Conservation (phyloP, 2,888 invertebrate genomes). For the Hirtodrosophila alboralis region DNA sequence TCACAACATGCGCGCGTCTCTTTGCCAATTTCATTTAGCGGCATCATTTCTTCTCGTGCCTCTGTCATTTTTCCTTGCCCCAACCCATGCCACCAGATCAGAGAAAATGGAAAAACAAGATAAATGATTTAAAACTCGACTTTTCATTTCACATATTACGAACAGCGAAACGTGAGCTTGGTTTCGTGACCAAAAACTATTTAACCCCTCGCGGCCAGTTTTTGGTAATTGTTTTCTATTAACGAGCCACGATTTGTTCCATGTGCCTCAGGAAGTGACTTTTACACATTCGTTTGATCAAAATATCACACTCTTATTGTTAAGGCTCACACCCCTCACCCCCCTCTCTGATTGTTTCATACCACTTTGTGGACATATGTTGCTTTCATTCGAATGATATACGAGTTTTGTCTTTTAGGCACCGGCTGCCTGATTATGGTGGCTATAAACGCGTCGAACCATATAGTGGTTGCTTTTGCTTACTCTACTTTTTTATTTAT, state of each 20-base stretch:
- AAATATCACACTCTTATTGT: constrained; percentile 53
- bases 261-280: constrained; percentile 47
- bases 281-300: constrained; percentile 59
- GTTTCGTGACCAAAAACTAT: constrained; percentile 48
- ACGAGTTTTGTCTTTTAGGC: constrained; percentile 28
- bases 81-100: constrained; percentile 12
- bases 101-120: constrained; percentile 69
- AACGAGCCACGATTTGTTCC: constrained; percentile 74
- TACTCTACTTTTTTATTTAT: constrained; percentile 15
- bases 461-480: constrained; percentile 46
- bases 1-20: constrained; percentile 64
- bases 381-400: constrained; percentile 61
- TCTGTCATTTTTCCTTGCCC: constrained; percentile 57
- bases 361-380: constrained; percentile 81
- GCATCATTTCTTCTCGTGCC: constrained; percentile 65
- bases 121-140: constrained; percentile 78
- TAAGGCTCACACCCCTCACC: constrained; percentile 11
- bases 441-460: constrained; percentile 37
- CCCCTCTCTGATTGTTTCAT: constrained; percentile 13
- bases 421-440: constrained; percentile 45
- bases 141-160: constrained; percentile 79
- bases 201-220: constrained; percentile 42
- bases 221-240: constrained; percentile 69
- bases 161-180: constrained; percentile 65
- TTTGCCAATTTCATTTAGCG: constrained; percentile 68